Base-by-base conservation (phyloP, 2,888 invertebrate species). In the Aplocera efformata region DNA sequence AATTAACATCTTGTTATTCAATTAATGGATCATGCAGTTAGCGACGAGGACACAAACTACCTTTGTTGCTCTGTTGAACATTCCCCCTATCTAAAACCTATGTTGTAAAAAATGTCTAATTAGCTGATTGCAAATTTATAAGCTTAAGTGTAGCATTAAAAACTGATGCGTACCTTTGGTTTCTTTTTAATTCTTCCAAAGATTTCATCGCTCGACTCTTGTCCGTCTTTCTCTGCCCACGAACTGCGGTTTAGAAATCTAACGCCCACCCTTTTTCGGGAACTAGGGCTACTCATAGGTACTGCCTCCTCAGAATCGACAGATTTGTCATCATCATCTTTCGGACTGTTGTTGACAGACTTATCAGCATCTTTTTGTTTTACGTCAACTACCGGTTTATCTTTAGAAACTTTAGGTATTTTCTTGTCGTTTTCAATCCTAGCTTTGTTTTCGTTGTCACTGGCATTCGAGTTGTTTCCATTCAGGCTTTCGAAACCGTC, bases 401-500 rank as follows among this genome's bases (percentile, higher is more conserved):
- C 52, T 39, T 48, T 47, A 35, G 48, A 24, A 47, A 33, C 29
- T 50, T 50, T 53, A 72, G 9, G 66, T 67, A 40, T 69, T 70
- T 48, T 76, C 68, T 10, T 66, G 53, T 9, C 29, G 5, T 5
- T 17, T 29, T 58, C 58, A 55, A 54, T 58, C 42, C 61, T 65
- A 10, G 47, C 21, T 48, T 58, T 65, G 32, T 63, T 76, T 24
- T 86, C 86, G 26, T 64, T 78, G 47, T 88, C 85, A 53, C 93
- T 93, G 36, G 91, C 91, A 61, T 92, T 91, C 0, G 94, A 94
- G 52, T 93, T 93, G 67, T 94, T 94, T 6, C 94, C 94, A 60
- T 94, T 95, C 6, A 96, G 89, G 71, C 95, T 95, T 80, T 96
- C 96, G 63, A 96, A 95, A 7, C 95, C 96, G 66, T 96, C 95